Conservation (phyloP, 2,113 vertebrate species). For the Semnornis frantzii region DNA sequence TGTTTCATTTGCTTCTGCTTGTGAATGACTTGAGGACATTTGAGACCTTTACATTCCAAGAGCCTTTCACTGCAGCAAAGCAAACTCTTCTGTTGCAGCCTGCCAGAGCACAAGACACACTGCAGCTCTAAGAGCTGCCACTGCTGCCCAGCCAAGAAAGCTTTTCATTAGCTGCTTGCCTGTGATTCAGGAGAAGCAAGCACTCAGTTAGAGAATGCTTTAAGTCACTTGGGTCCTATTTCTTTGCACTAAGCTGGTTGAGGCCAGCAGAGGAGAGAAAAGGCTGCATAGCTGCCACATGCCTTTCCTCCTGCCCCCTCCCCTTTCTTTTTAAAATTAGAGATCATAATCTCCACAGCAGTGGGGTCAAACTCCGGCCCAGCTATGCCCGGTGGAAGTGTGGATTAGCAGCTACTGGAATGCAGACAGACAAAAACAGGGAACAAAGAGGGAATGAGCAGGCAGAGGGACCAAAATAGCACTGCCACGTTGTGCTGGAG, state of each 20-base stretch:
- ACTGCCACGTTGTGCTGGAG: not conserved
- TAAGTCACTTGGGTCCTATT: not conserved
- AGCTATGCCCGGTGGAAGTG: not conserved
- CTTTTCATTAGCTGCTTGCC: not conserved
- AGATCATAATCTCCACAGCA: not conserved
- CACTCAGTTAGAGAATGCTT: not conserved
- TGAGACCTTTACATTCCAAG: not conserved
- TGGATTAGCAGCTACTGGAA: conserved; percentile 18
- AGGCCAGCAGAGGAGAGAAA: not conserved
- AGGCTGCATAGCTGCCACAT: not conserved
- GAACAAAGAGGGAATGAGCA: conserved; percentile 3
- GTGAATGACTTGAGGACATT: not conserved
- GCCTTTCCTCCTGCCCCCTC: no score
- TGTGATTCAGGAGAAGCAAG: not conserved
- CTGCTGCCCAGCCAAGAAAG: not conserved
- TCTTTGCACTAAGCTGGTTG: not conserved
- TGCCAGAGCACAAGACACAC: not conserved
- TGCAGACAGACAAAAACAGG: not conserved
- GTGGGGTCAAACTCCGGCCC: not conserved
- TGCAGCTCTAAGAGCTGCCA: not conserved
- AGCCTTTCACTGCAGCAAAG: not conserved
- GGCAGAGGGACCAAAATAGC: not conserved
- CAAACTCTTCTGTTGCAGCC: not conserved
- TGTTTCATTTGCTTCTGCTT: not conserved
- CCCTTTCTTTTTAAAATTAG: not conserved